These are phyloP conservation scores for Venustoraphidia nigricollis DNA, from an alignment of 2,888 invertebrate species.

Conservation along the genomic window DNA sequence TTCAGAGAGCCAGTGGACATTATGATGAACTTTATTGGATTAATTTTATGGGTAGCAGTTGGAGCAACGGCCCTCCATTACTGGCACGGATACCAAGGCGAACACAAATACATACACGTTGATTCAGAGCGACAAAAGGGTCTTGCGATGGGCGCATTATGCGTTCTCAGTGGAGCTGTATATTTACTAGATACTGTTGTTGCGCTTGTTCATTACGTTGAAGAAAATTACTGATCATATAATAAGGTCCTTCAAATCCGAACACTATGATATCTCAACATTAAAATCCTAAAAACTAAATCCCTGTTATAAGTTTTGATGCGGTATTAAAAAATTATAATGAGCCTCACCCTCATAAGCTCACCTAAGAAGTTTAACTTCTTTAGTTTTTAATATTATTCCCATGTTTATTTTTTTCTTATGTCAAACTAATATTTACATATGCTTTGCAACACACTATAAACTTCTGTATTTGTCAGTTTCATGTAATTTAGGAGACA, in stretches of 20 bases:
- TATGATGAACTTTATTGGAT: slow-evolving; percentile 76
- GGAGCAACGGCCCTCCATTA: slow-evolving; percentile 78
- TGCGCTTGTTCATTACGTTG: slow-evolving; percentile 56
- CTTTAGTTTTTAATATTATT: too few relatives aligned
- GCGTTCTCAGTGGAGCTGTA: slow-evolving; percentile 63
- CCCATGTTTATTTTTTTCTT: too few relatives aligned
- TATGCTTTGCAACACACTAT: too few relatives aligned
- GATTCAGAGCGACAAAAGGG: slow-evolving; percentile 68
- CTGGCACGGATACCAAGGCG: slow-evolving; percentile 75
- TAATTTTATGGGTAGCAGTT: slow-evolving; percentile 71
- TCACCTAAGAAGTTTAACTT: too few relatives aligned
- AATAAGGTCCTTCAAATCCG: neutral
- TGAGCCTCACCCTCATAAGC: too few relatives aligned
- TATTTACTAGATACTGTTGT: slow-evolving; percentile 69
- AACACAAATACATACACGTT: slow-evolving; percentile 58
- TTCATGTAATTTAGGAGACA: too few relatives aligned
- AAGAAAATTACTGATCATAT: slow-evolving; percentile 28
- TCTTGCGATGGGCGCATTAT: slow-evolving; percentile 63
- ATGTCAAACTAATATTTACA: too few relatives aligned
- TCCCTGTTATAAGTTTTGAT: too few relatives aligned
- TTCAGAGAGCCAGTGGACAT: slow-evolving; percentile 61
- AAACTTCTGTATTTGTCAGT: too few relatives aligned
- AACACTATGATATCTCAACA: too few relatives aligned
- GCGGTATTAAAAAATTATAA: too few relatives aligned
- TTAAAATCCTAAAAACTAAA: too few relatives aligned